Base-by-base conservation (phyloP, 2,888 invertebrate species). In the Archaeoteleia sp. region DNA sequence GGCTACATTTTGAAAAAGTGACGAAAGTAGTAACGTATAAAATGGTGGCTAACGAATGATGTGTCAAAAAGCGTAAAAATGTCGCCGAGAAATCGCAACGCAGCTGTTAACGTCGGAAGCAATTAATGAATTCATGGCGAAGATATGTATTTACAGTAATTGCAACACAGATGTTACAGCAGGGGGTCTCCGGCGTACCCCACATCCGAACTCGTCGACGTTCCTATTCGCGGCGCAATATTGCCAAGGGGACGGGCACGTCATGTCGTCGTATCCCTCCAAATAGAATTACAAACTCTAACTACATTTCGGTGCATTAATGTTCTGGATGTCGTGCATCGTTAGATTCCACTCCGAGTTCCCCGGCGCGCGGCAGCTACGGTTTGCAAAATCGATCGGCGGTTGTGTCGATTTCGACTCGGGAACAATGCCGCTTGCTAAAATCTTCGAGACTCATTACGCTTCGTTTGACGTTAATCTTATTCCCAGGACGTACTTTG, bases 281-380 rank as follows among this genome's bases (percentile, higher is more conserved):
- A 80, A 82, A 82, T 82, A 72, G 78, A 82, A 80, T 82, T 81
- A 82, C 78, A 71, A 79, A 79, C 80, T 82, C 80, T 82, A 82
- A 82, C 81, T 81, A 81, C 75, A 77, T 82, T 82, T 78, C 75
- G 75, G 71, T 80, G 77, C 77, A 79, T 79, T 79, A 77, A 75
- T 76, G 76, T 70, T 70, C 67, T 68, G 67, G 63, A 71, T 67
- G 72, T 68, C 58, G 48, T 62, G 53, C 51, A 65, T 70, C 72
- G 67, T 67, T 70, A 70, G 66, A 55, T 63, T 69, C 69, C 61
- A 54, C 49, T 57, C 34, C 25, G 45, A 39, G 37, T 55, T 49
- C 37, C 29, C 9, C 9, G 8, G 8, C 29, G 49, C 45, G 17
- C 35, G 25, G 20, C n/a, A 71, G 67, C 61, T 57, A 46, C 58